Percentiles rank a stretch among this genome's conserved stretches.
phyloP scores from a whole-genome alignment of 2,888 invertebrate genomes.

The Phlogophora meticulosa region DNA sequence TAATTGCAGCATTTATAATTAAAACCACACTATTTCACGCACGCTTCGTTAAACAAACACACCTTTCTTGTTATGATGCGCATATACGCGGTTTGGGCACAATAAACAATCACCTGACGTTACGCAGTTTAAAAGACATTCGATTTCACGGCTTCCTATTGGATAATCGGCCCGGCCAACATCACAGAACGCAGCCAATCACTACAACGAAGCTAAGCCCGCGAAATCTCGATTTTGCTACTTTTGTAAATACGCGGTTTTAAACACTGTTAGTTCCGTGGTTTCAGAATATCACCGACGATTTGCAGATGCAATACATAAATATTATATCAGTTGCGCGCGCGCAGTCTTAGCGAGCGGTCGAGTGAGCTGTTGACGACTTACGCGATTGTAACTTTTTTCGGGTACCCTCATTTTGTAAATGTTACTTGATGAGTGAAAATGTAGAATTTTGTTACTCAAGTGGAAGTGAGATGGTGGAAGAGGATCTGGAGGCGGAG shows the following conservation, averaged over 20 bases:
- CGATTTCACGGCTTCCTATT: conserved; percentile 38
- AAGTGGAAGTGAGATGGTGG: too few species aligned
- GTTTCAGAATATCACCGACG: conserved; percentile 20
- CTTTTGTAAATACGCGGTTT: conserved; percentile 19
- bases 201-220: conserved; percentile 3
- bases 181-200: conserved; percentile 40
- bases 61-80: conserved; percentile 44
- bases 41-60: conserved; percentile 25
- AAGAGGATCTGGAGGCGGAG: too few species aligned
- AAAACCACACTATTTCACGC: conserved; percentile 38
- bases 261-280: too few species aligned
- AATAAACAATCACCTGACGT: conserved; percentile 39
- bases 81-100: conserved; percentile 43
- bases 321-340: too few species aligned
- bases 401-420: too few species aligned
- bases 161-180: conserved; percentile 36
- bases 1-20: conserved; percentile 40
- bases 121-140: conserved; percentile 39
- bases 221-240: conserved; percentile 14
- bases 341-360: too few species aligned
- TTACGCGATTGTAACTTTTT: too few species aligned
- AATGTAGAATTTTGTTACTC: too few species aligned
- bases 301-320: too few species aligned
- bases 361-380: too few species aligned
- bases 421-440: too few species aligned